Base-by-base conservation (phyloP, 2,888 invertebrate species). In the Coenonympha arcania region DNA sequence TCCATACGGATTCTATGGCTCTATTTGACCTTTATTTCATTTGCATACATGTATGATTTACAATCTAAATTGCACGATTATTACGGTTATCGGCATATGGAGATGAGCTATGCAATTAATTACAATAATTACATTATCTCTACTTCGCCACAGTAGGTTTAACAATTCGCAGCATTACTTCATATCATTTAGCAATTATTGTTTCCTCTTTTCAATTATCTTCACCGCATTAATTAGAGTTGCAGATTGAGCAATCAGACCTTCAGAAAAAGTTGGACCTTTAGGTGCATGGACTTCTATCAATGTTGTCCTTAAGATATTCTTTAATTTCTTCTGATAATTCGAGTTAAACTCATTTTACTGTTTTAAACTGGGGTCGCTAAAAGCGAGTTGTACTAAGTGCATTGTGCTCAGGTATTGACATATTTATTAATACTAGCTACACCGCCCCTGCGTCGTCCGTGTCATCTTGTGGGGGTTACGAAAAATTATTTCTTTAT, bases 171-270 rank as follows among this genome's bases (percentile, higher is more conserved):
- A 3, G 13, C 13, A 30, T 13, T 3, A 11, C 28, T 11, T 31
- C 16, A 15, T 31, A 15, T n/a, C n/a, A n/a, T n/a, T n/a, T n/a
- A n/a, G n/a, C n/a, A n/a, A n/a, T n/a, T n/a, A n/a, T n/a, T 31
- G 15, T 31, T 31, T 3, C 15, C 15, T 33, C 31, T 4, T 3
- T 8, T 16, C 16, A 33, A 33, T 31, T 31, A 33, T 33, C 16
- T 16, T 16, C 26, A 34, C 37, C 46, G 40, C 46, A 33, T 40
- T 46, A n/a, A n/a, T 50, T 50, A 46, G 46, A 50, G 42, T 50
- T 46, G 46, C 31, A 50, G 41, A 50, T 50, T 50, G 50, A 41
- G 50, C 45, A 50, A 50, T 50, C 46, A 50, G 28, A 24, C 34
- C 41, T n/a, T 16, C 40, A 37, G 26, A 40, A 40, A 50, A 41